A percentile compares a stretch with the other conserved stretches of the same genome.
These are phyloP conservation scores for Melinaea menophilus DNA, from an alignment of 2,888 invertebrate genomes.

Conservation along the genomic window DNA sequence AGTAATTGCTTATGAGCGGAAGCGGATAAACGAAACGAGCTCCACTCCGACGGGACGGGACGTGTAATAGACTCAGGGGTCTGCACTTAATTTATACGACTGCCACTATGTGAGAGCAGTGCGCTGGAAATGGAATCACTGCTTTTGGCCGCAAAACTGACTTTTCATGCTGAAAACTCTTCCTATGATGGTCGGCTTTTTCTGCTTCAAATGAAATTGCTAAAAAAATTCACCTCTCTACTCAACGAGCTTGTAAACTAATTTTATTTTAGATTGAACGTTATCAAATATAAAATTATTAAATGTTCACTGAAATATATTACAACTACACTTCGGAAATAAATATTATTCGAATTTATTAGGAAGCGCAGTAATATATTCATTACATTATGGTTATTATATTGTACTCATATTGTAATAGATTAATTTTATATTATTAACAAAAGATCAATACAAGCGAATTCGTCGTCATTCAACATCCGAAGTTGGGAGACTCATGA, in stretches of 20 bases:
- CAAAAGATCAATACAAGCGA: too few species aligned
- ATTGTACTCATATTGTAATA: too few species aligned
- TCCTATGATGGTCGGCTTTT: slow-evolving; percentile 34
- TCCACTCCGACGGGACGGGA: slow-evolving; percentile 58
- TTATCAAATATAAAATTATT: too few species aligned
- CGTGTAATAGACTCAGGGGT: slow-evolving; percentile 73
- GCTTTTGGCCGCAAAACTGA: slow-evolving; percentile 62
- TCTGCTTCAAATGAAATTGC: slow-evolving; percentile 9
- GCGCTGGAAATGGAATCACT: slow-evolving; percentile 62
- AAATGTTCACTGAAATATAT: too few species aligned
- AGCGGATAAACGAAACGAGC: slow-evolving; percentile 74
- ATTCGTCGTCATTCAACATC: too few species aligned
- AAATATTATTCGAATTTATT: too few species aligned
- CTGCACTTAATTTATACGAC: slow-evolving; percentile 76
- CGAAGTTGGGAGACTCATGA: too few species aligned
- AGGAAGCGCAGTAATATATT: too few species aligned
- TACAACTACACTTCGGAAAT: too few species aligned
- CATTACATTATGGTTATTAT: too few species aligned
- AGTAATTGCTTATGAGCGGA: slow-evolving; percentile 69
- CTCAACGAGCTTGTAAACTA: background rate
- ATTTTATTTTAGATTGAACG: background rate
- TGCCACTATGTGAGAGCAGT: slow-evolving; percentile 67
- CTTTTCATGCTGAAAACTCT: slow-evolving; percentile 56
- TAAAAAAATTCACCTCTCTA: slow-evolving; percentile 13
- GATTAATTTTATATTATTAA: too few species aligned